These are phyloP conservation scores for Eriocheir sinensis DNA, from an alignment of 1,140 invertebrate genomes.

Conservation along the genomic window DNA sequence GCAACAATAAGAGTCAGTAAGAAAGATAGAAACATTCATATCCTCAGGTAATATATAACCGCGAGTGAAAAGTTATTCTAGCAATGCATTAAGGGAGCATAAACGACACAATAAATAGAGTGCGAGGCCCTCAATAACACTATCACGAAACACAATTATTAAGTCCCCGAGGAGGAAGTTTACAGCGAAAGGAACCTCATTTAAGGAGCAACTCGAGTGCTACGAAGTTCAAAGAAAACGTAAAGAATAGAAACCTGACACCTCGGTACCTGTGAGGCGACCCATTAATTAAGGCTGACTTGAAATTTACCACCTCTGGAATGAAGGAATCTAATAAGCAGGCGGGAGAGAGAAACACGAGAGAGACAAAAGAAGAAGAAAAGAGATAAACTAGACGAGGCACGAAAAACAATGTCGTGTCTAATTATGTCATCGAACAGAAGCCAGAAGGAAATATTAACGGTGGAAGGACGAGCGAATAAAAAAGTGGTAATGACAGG, in stretches of 20 bases:
- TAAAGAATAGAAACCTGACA: background rate
- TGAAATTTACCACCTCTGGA: background rate
- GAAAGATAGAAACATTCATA: too few relatives aligned
- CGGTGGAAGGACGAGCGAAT: background rate
- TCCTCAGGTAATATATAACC: too few relatives aligned
- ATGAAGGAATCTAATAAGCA: background rate
- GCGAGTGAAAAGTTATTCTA: too few relatives aligned
- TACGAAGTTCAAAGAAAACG: background rate
- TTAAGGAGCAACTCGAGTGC: background rate
- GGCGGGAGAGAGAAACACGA: background rate
- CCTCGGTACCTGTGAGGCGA: background rate
- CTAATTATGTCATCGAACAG: background rate
- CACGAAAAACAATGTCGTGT: background rate
- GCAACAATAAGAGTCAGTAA: too few relatives aligned
- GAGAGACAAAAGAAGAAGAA: background rate
- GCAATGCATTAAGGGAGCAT: too few relatives aligned
- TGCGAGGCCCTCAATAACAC: background rate
- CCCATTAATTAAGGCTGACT: background rate
- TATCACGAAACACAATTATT: background rate
- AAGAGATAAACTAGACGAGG: background rate
- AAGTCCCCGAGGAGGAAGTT: background rate
- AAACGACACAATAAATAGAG: background rate
- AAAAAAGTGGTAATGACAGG: background rate
- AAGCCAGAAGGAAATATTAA: too few relatives aligned
- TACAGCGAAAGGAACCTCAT: background rate